Evolutionary conservation across 1,140 invertebrate species (phyloP).

Genomic region (Trichogramma pretiosum): DNA sequence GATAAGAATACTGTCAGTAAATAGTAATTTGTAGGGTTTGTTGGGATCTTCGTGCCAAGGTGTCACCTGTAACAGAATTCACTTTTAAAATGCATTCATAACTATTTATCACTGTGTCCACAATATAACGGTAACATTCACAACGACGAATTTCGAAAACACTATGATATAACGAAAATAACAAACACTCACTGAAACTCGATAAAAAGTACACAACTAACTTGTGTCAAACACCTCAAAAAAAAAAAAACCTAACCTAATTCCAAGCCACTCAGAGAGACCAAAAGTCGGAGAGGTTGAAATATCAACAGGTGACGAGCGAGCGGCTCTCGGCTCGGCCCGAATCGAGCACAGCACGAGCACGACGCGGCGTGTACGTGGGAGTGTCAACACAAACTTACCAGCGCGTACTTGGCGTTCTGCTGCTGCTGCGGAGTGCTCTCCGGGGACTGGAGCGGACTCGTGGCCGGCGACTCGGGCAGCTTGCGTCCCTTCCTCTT

Average conservation of each 20-base stretch:
- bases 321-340: too few species aligned
- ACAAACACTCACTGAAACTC: background rate
- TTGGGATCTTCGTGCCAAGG: conserved; percentile 35
- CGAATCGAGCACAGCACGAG: too few species aligned
- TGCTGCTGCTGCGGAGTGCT: conserved; percentile 29
- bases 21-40: conserved; percentile 35
- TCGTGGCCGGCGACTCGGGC: background rate
- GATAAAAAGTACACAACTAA: too few species aligned
- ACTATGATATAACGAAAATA: background rate
- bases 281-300: too few species aligned
- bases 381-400: too few species aligned
- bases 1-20: conserved; percentile 34
- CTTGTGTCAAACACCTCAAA: too few species aligned
- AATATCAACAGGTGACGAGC: too few species aligned
- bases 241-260: too few species aligned
- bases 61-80: conserved; percentile 29
- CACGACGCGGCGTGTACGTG: too few species aligned
- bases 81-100: too few species aligned
- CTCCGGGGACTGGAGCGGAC: background rate
- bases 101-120: too few species aligned
- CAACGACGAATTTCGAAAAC: conserved; percentile 1
- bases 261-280: too few species aligned
- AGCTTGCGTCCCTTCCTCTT: conserved; percentile 26
- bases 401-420: conserved; percentile 35
- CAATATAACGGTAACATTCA: background rate